Conservation (phyloP, 2,113 vertebrate genomes). For the Morone saxatilis region DNA sequence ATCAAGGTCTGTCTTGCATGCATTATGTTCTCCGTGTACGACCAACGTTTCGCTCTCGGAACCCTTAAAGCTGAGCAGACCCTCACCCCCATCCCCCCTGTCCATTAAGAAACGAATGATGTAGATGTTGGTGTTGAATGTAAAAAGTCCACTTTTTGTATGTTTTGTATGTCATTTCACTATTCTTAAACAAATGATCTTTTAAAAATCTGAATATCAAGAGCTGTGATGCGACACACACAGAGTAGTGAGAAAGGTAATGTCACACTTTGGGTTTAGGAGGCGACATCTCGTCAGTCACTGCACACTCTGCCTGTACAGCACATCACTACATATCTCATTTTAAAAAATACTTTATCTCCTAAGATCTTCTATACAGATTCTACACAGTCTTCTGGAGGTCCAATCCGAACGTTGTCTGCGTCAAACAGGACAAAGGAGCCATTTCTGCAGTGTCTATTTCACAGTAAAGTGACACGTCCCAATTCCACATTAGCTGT, state of each 20-base stretch:
- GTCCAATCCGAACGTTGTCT: conserved; percentile 27
- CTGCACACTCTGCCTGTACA: conserved; percentile 43
- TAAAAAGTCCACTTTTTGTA: conserved; percentile 40
- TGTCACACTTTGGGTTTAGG: conserved; percentile 73
- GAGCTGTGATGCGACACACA: conserved; percentile 61
- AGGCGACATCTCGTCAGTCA: conserved; percentile 62
- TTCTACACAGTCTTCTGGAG: conserved; percentile 56
- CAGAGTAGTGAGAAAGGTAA: conserved; percentile 55
- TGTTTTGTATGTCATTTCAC: conserved; percentile 18
- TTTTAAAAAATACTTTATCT: conserved; percentile 52
- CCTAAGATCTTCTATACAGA: conserved; percentile 39
- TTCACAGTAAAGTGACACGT: conserved; percentile 52
- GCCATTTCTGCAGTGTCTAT: conserved; percentile 23
- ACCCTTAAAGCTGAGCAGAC: conserved; percentile 20
- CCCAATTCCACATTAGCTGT: conserved; percentile 55
- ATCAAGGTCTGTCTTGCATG: background rate
- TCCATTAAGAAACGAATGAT: conserved; percentile 53
- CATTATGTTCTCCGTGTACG: background rate
- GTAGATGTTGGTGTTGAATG: conserved; percentile 50
- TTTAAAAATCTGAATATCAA: conserved; percentile 47
- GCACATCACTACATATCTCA: conserved; percentile 31
- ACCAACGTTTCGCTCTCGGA: background rate
- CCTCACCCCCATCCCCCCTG: conserved; percentile 35
- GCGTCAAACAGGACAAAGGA: background rate
- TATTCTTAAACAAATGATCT: conserved; percentile 35